Evolutionary conservation across 2,113 vertebrate genomes (phyloP), one percentile per base, ranked within the genome.

Genomic region (Phodopus roborovskii): DNA sequence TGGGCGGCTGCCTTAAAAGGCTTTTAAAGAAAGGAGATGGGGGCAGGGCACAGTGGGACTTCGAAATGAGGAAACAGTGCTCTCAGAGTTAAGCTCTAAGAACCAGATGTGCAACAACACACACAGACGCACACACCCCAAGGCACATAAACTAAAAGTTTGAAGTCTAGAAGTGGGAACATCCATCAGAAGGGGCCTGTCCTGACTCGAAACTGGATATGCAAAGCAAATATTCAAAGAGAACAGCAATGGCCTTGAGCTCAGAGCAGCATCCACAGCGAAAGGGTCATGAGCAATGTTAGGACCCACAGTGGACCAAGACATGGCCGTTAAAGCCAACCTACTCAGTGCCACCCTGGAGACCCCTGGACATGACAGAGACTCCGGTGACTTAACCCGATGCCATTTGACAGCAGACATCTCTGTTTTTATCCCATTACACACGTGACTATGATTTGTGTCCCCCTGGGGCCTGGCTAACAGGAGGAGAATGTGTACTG

Each of bases 371-470:
- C 8, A 0, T n/a, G 36, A 66, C 53, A 28, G 4, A 28, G 79
- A 83, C 0, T 4, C 74, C n/a, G 39, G 0, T 0, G 74, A 82
- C 94, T 86, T 56, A 92, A 86, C 82, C 74, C 15, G 68, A 89
- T 70, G 48, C 62, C 92, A 62, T 78, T 5, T 68, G 74, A 93
- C 73, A 56, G 86, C 81, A 39, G 33, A 87, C 74, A 71, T 64
- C 75, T 94, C 75, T 96, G 83, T 50, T 93, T 95, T 89, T 77
- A 77, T n/a, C 86, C 86, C 85, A 19, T n/a, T n/a, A 48, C 89
- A 62, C 92, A 70, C 83, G 60, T 95, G 83, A 86, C 66, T 74
- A 36, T 74, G 73, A 89, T 91, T 33, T 93, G 92, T 83, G n/a
- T 94, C 66, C 62, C 94, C 73, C 56, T 1, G 68, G 85, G 62